phyloP scores from a whole-genome alignment of 2,888 invertebrate species.

The Arenicola marina region DNA sequence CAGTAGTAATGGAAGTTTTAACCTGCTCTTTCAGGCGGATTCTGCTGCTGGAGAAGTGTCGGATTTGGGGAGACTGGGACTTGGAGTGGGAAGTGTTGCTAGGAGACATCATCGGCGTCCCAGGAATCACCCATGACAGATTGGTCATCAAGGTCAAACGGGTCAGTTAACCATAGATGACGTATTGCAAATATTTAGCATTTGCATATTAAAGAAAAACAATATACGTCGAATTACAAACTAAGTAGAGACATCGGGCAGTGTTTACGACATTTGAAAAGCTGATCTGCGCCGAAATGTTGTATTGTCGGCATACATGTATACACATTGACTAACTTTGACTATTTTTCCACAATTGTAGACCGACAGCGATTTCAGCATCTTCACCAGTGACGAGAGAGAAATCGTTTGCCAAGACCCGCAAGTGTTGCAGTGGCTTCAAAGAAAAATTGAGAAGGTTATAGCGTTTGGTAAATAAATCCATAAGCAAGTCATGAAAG shows the following conservation, averaged over 20 bases:
- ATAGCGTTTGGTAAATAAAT: neutral
- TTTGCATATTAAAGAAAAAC: neutral
- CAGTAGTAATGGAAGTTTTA: too few relatives aligned
- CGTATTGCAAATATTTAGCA: neutral
- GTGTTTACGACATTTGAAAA: too few relatives aligned
- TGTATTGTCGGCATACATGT: neutral
- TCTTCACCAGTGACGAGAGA: slow-evolving; percentile 70
- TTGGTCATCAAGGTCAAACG: slow-evolving; percentile 75
- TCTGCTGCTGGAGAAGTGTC: slow-evolving; percentile 73
- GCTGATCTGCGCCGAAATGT: too few relatives aligned
- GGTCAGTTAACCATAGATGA: slow-evolving; percentile 64
- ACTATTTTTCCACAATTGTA: neutral
- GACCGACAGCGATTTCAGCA: slow-evolving; percentile 38
- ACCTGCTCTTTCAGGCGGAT: slow-evolving; percentile 70
- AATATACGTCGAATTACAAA: neutral
- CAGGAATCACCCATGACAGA: slow-evolving; percentile 68
- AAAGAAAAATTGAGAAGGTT: slow-evolving; percentile 67
- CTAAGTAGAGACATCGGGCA: neutral
- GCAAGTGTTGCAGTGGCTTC: slow-evolving; percentile 71
- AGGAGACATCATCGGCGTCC: slow-evolving; percentile 74
- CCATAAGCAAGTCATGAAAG: too few relatives aligned
- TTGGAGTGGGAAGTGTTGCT: slow-evolving; percentile 77
- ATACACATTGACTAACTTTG: neutral
- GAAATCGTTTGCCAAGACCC: slow-evolving; percentile 70
- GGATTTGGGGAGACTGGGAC: slow-evolving; percentile 75